Conservation (phyloP, 2,797 vertebrate species). For the Tauraco hartlaubi region DNA sequence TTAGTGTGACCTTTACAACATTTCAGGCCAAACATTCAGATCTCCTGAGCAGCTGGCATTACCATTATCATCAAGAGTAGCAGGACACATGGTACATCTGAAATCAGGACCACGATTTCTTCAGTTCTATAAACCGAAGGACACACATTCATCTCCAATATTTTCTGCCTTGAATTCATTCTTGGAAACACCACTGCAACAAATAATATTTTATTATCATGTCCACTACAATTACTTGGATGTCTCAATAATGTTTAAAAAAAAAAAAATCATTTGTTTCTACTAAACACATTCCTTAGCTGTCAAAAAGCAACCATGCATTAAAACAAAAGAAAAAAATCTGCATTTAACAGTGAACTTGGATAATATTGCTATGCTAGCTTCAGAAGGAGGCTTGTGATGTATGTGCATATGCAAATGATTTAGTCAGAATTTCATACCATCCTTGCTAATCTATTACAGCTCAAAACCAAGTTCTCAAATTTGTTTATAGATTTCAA, state of each 20-base stretch:
- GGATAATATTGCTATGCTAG: background rate
- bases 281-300: background rate
- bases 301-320: background rate
- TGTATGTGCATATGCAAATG: rapidly evolving
- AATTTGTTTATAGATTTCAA: rapidly evolving
- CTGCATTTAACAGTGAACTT: background rate
- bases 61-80: background rate
- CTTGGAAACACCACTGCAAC: background rate
- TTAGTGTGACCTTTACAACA: background rate
- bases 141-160: background rate
- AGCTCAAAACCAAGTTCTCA: background rate
- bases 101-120: background rate
- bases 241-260: background rate
- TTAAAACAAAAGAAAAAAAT: background rate
- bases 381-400: background rate
- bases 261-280: rapidly evolving
- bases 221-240: background rate
- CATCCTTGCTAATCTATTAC: too few species aligned
- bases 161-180: background rate
- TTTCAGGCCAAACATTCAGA: background rate
- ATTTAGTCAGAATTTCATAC: background rate
- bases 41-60: background rate
- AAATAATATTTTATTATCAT: background rate
- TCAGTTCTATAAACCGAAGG: background rate
- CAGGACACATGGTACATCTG: background rate